Evolutionary conservation across 1,140 invertebrate genomes (phyloP).

Genomic region (Helicorthomorpha holstii): DNA sequence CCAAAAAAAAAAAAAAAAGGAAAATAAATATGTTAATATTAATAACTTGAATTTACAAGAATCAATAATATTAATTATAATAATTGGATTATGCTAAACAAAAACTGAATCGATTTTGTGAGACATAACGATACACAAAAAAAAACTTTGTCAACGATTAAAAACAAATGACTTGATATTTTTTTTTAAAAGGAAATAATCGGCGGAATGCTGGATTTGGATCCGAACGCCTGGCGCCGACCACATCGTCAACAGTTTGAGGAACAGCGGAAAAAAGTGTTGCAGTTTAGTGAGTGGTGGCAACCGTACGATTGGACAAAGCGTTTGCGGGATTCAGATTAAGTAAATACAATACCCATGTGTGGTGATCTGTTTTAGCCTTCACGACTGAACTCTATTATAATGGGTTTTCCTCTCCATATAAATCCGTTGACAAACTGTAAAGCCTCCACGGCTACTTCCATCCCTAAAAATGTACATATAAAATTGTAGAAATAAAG

Average conservation of each 20-base stretch:
- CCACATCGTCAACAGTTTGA: slow-evolving; percentile 52
- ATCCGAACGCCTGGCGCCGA: slow-evolving; percentile 67
- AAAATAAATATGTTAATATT: slow-evolving; percentile 3
- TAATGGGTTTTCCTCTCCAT: not conserved
- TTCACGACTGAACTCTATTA: slow-evolving; percentile 1
- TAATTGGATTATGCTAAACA: too few species aligned
- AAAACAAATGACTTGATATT: not conserved
- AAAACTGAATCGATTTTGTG: too few species aligned
- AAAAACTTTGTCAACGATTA: not conserved
- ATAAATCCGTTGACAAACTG: slow-evolving; percentile 1
- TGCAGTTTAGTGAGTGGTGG: slow-evolving; percentile 46
- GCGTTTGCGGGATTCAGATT: not conserved
- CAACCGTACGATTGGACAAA: slow-evolving; percentile 36
- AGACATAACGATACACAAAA: too few species aligned
- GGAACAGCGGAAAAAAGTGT: slow-evolving; percentile 44
- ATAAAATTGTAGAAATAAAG: not conserved
- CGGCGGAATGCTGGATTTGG: slow-evolving; percentile 80
- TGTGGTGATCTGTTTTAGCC: not conserved
- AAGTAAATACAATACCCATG: not conserved
- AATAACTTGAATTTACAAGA: too few species aligned
- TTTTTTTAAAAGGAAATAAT: slow-evolving; percentile 60
- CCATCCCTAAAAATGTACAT: slow-evolving; percentile 1
- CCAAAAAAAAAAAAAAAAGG: too few species aligned
- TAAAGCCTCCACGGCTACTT: slow-evolving; percentile 2
- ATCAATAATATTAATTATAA: too few species aligned